Percentiles rank a stretch among this genome's conserved stretches.
Evolutionary conservation across 2,888 invertebrate genomes (phyloP).

Genomic region (Caenorhabditis panamensis): DNA sequence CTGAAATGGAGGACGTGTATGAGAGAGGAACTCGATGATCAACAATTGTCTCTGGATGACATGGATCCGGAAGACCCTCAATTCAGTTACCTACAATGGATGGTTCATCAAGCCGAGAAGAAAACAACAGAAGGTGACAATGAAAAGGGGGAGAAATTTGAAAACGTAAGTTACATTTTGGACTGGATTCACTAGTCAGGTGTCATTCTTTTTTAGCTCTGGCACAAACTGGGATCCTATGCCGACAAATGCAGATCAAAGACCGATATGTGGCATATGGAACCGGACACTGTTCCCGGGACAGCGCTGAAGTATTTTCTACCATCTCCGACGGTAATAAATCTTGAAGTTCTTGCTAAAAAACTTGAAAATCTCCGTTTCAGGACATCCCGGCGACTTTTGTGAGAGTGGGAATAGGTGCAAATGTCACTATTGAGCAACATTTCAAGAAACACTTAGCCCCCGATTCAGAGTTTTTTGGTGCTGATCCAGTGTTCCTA

Average conservation of each 20-base stretch:
- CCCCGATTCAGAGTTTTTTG: slow-evolving; percentile 40
- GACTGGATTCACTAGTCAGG: too few relatives aligned
- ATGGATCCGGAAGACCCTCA: slow-evolving; percentile 57
- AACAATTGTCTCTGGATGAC: slow-evolving; percentile 44
- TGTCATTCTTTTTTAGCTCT: slow-evolving; percentile 49
- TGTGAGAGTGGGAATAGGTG: slow-evolving; percentile 44
- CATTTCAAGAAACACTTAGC: slow-evolving; percentile 32
- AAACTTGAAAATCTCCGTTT: not conserved
- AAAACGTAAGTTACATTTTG: slow-evolving; percentile 44
- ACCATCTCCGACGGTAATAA: slow-evolving; percentile 24
- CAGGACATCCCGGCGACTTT: slow-evolving; percentile 43
- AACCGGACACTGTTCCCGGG: slow-evolving; percentile 40
- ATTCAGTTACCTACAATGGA: slow-evolving; percentile 39
- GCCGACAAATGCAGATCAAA: slow-evolving; percentile 45
- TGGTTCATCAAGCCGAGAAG: slow-evolving; percentile 37
- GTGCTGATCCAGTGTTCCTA: slow-evolving; percentile 49
- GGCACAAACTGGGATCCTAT: slow-evolving; percentile 38
- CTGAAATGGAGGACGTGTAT: slow-evolving; percentile 55
- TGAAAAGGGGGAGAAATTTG: slow-evolving; percentile 35
- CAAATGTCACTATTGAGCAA: slow-evolving; percentile 32
- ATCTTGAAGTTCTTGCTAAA: not conserved
- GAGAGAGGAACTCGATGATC: slow-evolving; percentile 42
- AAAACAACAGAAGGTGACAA: slow-evolving; percentile 26
- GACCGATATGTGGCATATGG: slow-evolving; percentile 61
- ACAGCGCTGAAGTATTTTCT: slow-evolving; percentile 39